Base-by-base conservation (phyloP, 35 echinoderm and acorn worm species). In the Lytechinus variegatus region DNA sequence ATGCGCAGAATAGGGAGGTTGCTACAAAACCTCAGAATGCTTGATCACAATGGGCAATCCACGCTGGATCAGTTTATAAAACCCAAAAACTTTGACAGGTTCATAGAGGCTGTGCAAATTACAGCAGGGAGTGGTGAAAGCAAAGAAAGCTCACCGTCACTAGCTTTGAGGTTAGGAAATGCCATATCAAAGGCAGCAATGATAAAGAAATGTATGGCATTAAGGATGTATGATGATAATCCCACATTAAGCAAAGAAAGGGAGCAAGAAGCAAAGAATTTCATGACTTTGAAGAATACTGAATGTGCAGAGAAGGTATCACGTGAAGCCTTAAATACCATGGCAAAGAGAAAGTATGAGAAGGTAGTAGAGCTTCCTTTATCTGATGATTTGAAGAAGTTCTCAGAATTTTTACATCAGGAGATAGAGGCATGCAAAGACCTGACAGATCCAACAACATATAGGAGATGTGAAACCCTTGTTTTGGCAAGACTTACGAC, bases 221-320 rank as follows among this genome's bases (percentile, higher is more conserved):
- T 96, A 1, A 94, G 92, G 27, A 94, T 27, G 44, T 24, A 54
- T 21, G n/a, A 89, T n/a, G 87, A 89, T 27, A n/a, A n/a, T n/a
- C 21, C 21, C 87, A 28, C n/a, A 89, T 27, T 4, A 53, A 53
- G 66, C 33, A 94, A 96, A 86, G 54, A 61, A 21, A 86, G 27
- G 60, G 95, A 96, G 89, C 89, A 87, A 91, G 95, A 94, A 71
- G 91, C 91, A 27, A 94, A 96, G 33, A 86, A 54, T 14, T 96
- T 96, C 52, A 28, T 96, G 29, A 87, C 27, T 24, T 52, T 94
- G 51, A 94, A 96, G 61, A 86, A 94, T 14, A 54, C 95, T 52
- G 95, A 96, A 86, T 96, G 95, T 89, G 60, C 91, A 53, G 95
- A 96, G 53, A 27, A 96, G 54, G 71, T 94, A 53, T 94, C 92